Base-by-base conservation (phyloP, 1,140 invertebrate species). In the Neotoxoptera formosana region DNA sequence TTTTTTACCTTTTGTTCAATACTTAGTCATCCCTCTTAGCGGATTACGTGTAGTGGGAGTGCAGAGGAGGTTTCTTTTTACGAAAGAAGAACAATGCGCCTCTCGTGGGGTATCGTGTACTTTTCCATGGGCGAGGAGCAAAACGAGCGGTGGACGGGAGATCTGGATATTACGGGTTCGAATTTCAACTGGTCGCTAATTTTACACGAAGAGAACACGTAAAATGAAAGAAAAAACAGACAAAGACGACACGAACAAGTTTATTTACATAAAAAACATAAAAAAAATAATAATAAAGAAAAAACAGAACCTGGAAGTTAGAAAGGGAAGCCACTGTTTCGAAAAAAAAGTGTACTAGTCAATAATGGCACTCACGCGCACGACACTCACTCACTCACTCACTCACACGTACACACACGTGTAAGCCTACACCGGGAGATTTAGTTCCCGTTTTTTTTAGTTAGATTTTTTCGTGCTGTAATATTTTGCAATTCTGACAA, bases 131-230 rank as follows among this genome's bases (percentile, higher is more conserved):
- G 48, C 48, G 23, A 56, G 25, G 91, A 53, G 76, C 81, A 47
- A 93, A 93, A 93, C 81, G 91, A 83, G 47, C 47, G 47, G 76
- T 56, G 91, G 81, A 53, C 34, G 81, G 51, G 51, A 93, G 51
- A 86, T 86, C 81, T 86, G 56, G 47, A 93, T 93, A 93, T 86
- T 93, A 84, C 48, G 91, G 91, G 81, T 93, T 93, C 91, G 91
- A 86, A 93, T 93, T 93, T 93, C 91, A 93, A 93, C 91, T 93
- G 91, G 91, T 93, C 81, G 91, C 81, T 93, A 93, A 93, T 93
- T 93, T 93, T 93, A 86, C 81, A 93, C 48, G 76, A 36, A 93
- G n/a, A 23, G 48, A 84, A 86, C 91, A 86, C 48, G 91, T 86
- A 56, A 84, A 93, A 93, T 56, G 60, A 83, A 93, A 93, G 25